Conservation (phyloP, 2,797 vertebrate species). For the Cheirogaleus major region DNA sequence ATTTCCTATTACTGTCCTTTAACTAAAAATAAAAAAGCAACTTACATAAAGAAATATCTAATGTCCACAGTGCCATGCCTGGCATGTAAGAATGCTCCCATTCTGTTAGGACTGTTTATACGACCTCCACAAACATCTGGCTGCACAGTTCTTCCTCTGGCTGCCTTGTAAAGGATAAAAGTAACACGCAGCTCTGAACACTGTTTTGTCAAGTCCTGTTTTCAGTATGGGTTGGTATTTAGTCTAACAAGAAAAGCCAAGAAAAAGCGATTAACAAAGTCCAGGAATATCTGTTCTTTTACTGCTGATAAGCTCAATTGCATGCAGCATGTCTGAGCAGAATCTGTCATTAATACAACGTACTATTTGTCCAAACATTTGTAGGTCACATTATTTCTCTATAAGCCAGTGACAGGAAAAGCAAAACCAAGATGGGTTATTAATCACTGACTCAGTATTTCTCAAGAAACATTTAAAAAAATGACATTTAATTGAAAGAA, state of each 20-base stretch:
- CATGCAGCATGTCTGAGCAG: conserved; percentile 76
- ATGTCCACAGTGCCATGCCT: not conserved
- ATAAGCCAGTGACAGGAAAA: conserved; percentile 82
- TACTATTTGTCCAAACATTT: conserved; percentile 85
- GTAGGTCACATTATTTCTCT: conserved; percentile 84
- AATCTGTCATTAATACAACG: conserved; percentile 80
- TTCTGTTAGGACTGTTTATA: not conserved
- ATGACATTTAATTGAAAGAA: conserved; percentile 78
- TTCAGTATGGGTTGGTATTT: conserved; percentile 66
- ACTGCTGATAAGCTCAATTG: conserved; percentile 76
- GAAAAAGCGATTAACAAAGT: conserved; percentile 76
- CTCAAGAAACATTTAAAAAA: conserved; percentile 77
- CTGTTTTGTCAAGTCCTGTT: conserved; percentile 44
- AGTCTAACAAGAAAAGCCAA: conserved; percentile 65
- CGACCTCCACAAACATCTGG: conserved; percentile 34
- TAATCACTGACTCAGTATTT: conserved; percentile 85
- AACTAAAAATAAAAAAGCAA: conserved; percentile 42
- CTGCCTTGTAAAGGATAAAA: not conserved
- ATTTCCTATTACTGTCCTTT: conserved; percentile 53
- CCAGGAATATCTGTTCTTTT: conserved; percentile 75
- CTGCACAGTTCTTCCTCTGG: not conserved
- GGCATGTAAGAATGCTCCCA: not conserved
- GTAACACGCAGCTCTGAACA: not conserved
- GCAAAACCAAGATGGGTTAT: conserved; percentile 84
- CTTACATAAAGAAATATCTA: not conserved